These are phyloP conservation scores for Pollachius pollachius DNA, from an alignment of 2,113 vertebrate species.

Conservation along the genomic window DNA sequence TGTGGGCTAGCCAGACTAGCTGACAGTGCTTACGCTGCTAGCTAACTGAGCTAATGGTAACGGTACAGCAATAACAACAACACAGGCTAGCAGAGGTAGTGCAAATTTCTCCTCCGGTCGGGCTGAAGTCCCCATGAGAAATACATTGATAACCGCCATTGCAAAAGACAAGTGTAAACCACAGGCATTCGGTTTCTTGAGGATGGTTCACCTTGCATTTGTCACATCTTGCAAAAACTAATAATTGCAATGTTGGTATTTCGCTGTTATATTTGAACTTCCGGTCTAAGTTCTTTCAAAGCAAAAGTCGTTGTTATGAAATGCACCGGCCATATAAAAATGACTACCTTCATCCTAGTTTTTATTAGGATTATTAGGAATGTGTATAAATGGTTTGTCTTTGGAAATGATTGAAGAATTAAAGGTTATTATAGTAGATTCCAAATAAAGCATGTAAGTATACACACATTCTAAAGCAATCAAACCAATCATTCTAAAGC, in stretches of 20 bases:
- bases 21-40: slow-evolving; percentile 15
- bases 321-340: too few relatives aligned
- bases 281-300: not conserved
- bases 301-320: not conserved
- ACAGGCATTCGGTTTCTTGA: too few relatives aligned
- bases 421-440: too few relatives aligned
- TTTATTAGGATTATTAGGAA: too few relatives aligned
- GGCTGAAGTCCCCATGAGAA: slow-evolving; percentile 6
- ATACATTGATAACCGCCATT: not conserved
- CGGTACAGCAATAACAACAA: slow-evolving; percentile 39
- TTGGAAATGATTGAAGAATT: too few relatives aligned
- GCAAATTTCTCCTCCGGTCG: not conserved
- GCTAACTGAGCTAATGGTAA: slow-evolving; percentile 42
- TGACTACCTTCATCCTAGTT: too few relatives aligned
- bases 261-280: slow-evolving; percentile 25
- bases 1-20: not conserved
- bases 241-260: slow-evolving; percentile 23
- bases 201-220: too few relatives aligned
- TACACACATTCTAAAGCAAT: too few relatives aligned
- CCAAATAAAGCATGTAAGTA: too few relatives aligned
- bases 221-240: slow-evolving; percentile 32
- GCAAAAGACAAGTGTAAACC: too few relatives aligned
- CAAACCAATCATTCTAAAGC: too few relatives aligned
- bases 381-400: too few relatives aligned
- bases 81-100: slow-evolving; percentile 22